phyloP scores from a whole-genome alignment of 2,113 vertebrate genomes.

The Stegostoma tigrinum region DNA sequence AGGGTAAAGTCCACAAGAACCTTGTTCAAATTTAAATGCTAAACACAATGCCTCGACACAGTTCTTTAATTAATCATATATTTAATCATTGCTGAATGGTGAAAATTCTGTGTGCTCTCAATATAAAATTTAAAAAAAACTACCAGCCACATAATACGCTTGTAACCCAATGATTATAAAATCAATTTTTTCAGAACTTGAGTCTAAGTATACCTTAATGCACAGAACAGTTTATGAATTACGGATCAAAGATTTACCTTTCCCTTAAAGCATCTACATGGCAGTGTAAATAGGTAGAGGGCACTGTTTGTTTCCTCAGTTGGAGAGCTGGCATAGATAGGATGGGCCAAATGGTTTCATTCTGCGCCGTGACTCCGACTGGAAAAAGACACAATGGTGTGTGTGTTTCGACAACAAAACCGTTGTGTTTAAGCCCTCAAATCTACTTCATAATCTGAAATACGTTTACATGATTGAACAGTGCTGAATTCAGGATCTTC shows the following conservation, averaged over 20 bases:
- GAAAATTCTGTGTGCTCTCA: not conserved
- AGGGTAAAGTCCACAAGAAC: not conserved
- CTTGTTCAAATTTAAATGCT: not conserved
- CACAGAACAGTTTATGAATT: not conserved
- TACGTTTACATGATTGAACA: not conserved
- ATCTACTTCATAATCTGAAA: not conserved
- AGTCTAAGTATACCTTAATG: not conserved
- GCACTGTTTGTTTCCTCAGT: not conserved
- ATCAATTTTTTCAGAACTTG: not conserved
- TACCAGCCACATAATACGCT: not conserved
- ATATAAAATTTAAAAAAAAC: not conserved
- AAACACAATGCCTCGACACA: not conserved
- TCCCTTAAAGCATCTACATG: not conserved
- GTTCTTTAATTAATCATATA: slow-evolving; percentile 15
- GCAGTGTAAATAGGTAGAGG: not conserved
- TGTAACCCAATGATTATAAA: not conserved
- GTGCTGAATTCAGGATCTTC: not conserved
- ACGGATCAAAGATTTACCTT: not conserved
- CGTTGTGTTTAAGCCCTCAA: not conserved
- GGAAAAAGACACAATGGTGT: not conserved
- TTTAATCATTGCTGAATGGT: not conserved
- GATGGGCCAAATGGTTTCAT: too few species aligned
- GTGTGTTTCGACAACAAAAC: not conserved
- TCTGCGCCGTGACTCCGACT: too few species aligned
- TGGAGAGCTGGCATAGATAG: too few species aligned